These are phyloP conservation scores for Oryzias dopingdopingensis DNA, from an alignment of 2,797 vertebrate genomes.

Conservation along the genomic window DNA sequence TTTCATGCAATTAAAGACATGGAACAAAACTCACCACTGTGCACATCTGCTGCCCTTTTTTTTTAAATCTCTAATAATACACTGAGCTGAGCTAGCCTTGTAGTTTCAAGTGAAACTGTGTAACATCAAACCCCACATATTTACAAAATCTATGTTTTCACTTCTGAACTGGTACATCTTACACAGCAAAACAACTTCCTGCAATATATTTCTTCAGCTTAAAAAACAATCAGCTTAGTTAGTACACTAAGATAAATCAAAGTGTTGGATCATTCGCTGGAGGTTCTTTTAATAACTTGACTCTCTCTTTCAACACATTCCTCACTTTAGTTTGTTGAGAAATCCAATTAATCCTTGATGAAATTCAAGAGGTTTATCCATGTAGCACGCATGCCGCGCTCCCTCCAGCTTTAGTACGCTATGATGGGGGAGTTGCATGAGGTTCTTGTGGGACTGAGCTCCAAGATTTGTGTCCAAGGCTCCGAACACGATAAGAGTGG, in stretches of 20 bases:
- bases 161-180: constrained; percentile 6
- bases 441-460: constrained; percentile 87
- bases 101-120: constrained; percentile 16
- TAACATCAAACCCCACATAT: constrained; percentile 11
- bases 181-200: constrained; percentile 1
- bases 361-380: constrained; percentile 89
- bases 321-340: constrained; percentile 77
- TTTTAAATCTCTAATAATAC: constrained; percentile 5
- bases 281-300: not conserved
- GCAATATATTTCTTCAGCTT: not conserved
- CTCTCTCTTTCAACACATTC: not conserved
- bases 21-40: constrained; percentile 30
- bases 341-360: constrained; percentile 87
- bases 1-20: constrained; percentile 55
- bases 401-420: constrained; percentile 75
- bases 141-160: constrained; percentile 21
- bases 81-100: constrained; percentile 12
- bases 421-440: constrained; percentile 85
- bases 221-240: not conserved
- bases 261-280: too few relatives aligned
- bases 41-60: constrained; percentile 21
- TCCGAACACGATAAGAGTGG: constrained; percentile 86
- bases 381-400: constrained; percentile 92
- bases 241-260: too few relatives aligned
- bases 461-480: constrained; percentile 85